phyloP scores from a whole-genome alignment of 2,888 invertebrate species.

The Chalcosyrphus nemorum region DNA sequence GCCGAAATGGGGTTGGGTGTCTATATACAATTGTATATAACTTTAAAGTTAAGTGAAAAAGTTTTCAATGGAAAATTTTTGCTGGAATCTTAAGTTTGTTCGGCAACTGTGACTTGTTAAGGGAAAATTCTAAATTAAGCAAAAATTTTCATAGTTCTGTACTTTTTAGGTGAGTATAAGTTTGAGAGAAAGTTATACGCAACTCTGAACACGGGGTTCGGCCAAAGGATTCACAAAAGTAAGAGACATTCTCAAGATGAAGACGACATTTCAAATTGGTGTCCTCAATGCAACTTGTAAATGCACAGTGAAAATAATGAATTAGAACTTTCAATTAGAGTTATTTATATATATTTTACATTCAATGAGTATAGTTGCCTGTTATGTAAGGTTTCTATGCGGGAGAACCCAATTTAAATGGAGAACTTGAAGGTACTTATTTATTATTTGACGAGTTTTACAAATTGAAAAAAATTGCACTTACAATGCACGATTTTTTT shows the following conservation, averaged over 20 bases:
- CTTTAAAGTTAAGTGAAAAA: slow-evolving; percentile 72
- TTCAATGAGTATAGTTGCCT: not conserved
- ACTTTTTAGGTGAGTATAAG: slow-evolving; percentile 39
- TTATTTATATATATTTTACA: not conserved
- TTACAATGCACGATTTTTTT: too few species aligned
- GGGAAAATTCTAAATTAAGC: slow-evolving; percentile 65
- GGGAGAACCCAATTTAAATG: too few species aligned
- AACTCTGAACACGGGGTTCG: slow-evolving; percentile 40
- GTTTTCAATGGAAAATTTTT: slow-evolving; percentile 55
- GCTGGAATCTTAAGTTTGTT: slow-evolving; percentile 62
- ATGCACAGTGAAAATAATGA: slow-evolving; percentile 35
- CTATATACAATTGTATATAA: too few species aligned
- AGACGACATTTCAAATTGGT: not conserved
- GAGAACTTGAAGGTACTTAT: too few species aligned
- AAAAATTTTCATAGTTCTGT: slow-evolving; percentile 31
- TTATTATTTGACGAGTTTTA: too few species aligned
- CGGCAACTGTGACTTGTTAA: slow-evolving; percentile 63
- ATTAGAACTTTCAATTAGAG: slow-evolving; percentile 45
- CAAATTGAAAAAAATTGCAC: too few species aligned
- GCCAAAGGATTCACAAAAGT: slow-evolving; percentile 15
- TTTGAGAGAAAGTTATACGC: slow-evolving; percentile 57
- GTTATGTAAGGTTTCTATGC: not conserved
- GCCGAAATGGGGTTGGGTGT: not conserved
- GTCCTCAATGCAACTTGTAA: slow-evolving; percentile 22
- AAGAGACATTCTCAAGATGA: slow-evolving; percentile 30